Evolutionary conservation across 2,888 invertebrate genomes (phyloP).

Genomic region (Quadroppia sp.): DNA sequence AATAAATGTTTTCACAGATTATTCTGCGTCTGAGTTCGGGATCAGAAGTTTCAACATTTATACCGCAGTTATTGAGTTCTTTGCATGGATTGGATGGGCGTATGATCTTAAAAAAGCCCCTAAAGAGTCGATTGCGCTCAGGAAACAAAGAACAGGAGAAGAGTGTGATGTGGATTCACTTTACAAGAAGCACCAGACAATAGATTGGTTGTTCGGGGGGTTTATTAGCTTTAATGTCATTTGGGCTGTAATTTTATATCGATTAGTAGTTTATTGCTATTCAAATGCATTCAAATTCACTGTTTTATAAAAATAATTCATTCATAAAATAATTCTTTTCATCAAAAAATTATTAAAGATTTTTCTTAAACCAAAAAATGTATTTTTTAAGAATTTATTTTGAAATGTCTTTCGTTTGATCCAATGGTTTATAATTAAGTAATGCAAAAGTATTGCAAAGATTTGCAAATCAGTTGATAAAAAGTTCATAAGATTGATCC

Average conservation of each 20-base stretch:
- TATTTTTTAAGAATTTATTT: too few relatives aligned
- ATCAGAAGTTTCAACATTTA: conserved; percentile 18
- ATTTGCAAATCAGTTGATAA: too few relatives aligned
- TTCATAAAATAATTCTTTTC: too few relatives aligned
- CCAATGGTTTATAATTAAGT: too few relatives aligned
- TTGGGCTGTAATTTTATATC: background rate
- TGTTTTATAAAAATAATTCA: too few relatives aligned
- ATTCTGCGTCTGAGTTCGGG: conserved; percentile 28
- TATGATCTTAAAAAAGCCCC: conserved; percentile 16
- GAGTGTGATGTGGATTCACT: background rate
- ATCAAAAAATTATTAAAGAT: too few relatives aligned
- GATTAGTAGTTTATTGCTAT: conserved; percentile 1
- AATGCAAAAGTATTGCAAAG: too few relatives aligned
- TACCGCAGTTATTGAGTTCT: conserved; percentile 27
- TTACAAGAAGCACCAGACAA: background rate
- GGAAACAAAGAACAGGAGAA: background rate
- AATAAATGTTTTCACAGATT: conserved; percentile 2
- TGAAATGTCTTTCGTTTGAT: too few relatives aligned
- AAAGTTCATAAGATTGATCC: too few relatives aligned
- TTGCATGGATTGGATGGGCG: conserved; percentile 19
- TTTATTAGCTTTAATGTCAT: conserved; percentile 3
- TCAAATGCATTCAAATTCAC: too few relatives aligned
- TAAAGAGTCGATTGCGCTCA: background rate
- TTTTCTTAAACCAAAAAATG: too few relatives aligned
- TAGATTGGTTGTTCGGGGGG: background rate